Base-by-base conservation (phyloP, 2,113 vertebrate genomes). In the Tenrec ecaudatus region DNA sequence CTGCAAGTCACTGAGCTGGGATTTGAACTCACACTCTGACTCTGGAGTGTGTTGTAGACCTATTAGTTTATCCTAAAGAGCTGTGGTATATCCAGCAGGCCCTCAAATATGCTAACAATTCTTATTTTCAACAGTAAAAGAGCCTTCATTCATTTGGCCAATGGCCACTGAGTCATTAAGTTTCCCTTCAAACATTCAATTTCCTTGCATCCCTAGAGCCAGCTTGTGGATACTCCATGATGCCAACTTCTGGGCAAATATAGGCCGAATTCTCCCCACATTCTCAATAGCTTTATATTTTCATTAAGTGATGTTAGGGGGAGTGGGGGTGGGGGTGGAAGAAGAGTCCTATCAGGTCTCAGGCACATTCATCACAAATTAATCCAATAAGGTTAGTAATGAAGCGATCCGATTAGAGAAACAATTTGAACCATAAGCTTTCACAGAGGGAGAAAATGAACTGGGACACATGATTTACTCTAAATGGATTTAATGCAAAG, bases 301-400 rank as follows among this genome's bases (percentile, higher is more conserved):
- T 94, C n/a, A 83, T 81, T 53, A 85, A 86, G 57, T 58, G 38
- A 86, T 47, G 53, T 53, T 47, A 29, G 12, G 15, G 31, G 22
- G 3, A 1, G 23, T 27, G 36, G 14, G 14, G 14, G 14, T n/a
- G n/a, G n/a, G n/a, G n/a, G n/a, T n/a, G 27, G 43, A 58, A 14
- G 38, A 75, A 82, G 92, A 64, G 38, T 71, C 43, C 79, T 88
- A 68, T 81, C 0, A 2, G 86, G 68, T 73, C 58, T 25, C 69
- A 87, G 73, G 68, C 14, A 84, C 69, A 95, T 93, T 94, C 88
- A 95, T 97, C 23, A 93, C 88, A 97, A 86, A 83, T 88, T 96
- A 96, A 94, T 94, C 73, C 86, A 96, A 95, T 95, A 93, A 94
- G 88, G 71, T 95, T 90, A 88, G 60, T 87, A 93, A 94, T 90